Base-by-base conservation (phyloP, 53 echinoderm and acorn worm species). In the Patiria pectinifera region DNA sequence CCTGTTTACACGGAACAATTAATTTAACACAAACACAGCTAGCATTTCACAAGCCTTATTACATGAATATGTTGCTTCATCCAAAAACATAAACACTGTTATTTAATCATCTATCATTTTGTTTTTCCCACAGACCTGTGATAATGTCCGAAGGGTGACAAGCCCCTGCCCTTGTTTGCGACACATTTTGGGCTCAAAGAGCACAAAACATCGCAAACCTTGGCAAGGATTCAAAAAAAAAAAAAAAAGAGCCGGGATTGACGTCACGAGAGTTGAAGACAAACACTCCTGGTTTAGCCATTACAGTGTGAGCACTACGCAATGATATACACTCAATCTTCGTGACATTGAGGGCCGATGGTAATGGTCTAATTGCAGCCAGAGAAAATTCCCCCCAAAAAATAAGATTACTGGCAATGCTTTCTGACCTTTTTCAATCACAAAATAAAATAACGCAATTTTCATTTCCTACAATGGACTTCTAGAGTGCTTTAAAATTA, bases 201-300 rank as follows among this genome's bases (percentile, higher is more conserved):
- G 74, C 48, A 86, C 53, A 48, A 72, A 74, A 75, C n/a, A 6
- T 12, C 11, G 86, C 49, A 86, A 78, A 11, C 48, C 77, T 78
- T 88, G 62, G 77, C 78, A 16, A 59, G 59, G 43, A 76, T 87
- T 87, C 58, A 59, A 76, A 59, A 77, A 86, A 86, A 22, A 62
- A 80, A 80, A 11, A 26, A 11, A 66, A 66, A 66, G 19, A 13
- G 66, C 66, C 19, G 66, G 66, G 78, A 88, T 88, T 88, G 88
- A 88, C 88, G 88, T 88, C 88, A 88, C 60, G 13, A 2, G 69
- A 35, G 44, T 3, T 18, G 45, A 72, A 25, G 62, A 88, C 77
- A 78, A 88, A 88, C 88, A 88, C 59, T 61, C 61, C 25, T 60
- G 62, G 25, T 5, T 45, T 16, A 22, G 3, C 49, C 43, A 75